phyloP scores from a whole-genome alignment of 2,888 invertebrate genomes.

The Sarcophaga rosellei region DNA sequence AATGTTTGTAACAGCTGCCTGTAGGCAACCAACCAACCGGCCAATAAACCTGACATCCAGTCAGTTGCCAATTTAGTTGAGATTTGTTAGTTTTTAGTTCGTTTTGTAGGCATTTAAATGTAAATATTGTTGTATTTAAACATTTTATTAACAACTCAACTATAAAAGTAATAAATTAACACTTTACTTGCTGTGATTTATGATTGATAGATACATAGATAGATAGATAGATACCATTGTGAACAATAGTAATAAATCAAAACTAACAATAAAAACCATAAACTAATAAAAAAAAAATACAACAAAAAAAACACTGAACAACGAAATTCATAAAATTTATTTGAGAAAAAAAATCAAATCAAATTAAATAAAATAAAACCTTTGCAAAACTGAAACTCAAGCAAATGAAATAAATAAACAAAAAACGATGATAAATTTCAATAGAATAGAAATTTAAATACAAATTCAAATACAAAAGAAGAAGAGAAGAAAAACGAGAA shows the following conservation, averaged over 20 bases:
- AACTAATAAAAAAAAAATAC: constrained; percentile 47
- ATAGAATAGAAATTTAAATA: constrained; percentile 24
- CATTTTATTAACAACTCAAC: constrained; percentile 78
- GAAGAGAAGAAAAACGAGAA: not conserved
- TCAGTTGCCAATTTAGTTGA: not conserved
- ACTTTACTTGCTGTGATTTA: constrained; percentile 70
- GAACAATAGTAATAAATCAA: constrained; percentile 52
- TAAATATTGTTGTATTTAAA: constrained; percentile 74
- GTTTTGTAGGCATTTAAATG: constrained; percentile 57
- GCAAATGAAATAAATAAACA: constrained; percentile 8
- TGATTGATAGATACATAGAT: constrained; percentile 72
- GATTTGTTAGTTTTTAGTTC: not conserved
- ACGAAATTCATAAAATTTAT: not conserved
- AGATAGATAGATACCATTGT: not conserved
- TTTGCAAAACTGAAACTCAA: constrained; percentile 31
- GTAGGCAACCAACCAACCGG: not conserved
- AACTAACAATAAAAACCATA: constrained; percentile 52
- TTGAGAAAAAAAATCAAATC: not conserved
- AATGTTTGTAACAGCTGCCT: not conserved
- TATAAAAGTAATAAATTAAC: constrained; percentile 79
- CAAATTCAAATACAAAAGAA: constrained; percentile 33
- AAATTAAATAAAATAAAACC: constrained; percentile 25
- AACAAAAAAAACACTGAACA: constrained; percentile 35
- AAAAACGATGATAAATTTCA: not conserved
- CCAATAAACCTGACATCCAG: not conserved